Base-by-base conservation (phyloP, 2,797 vertebrate genomes). In the Menidia menidia region DNA sequence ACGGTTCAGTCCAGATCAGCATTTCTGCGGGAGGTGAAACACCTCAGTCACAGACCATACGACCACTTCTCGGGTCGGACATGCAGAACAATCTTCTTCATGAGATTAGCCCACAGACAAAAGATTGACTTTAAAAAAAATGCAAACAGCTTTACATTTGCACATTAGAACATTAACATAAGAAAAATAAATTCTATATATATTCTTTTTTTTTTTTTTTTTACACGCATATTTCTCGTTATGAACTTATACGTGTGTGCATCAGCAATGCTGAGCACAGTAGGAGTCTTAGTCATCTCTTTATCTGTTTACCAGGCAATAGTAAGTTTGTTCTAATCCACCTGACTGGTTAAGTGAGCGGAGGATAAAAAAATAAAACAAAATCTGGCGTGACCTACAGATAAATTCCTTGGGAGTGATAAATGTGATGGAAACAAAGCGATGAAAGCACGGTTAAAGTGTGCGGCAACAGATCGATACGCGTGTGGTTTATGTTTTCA, bases 11-110 rank as follows among this genome's bases (percentile, higher is more conserved):
- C 64, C n/a, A 50, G 60, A 67, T 51, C 69, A 77, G 75, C 58
- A 13, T 52, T 59, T 83, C 76, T 81, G 71, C 65, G 77, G 68
- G 84, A 84, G 80, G 81, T 67, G 75, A 63, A 71, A 82, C 77
- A 62, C 80, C 81, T 66, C 76, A 55, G 66, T 57, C 71, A 78
- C 63, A 78, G 68, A 87, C 75, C 62, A 59, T 88, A 88, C 89
- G 89, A 90, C 94, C 93, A 93, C 91, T 91, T 89, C 30, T 91
- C 92, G 92, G 94, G 93, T 94, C 92, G 91, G 91, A 94, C 95
- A 95, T 95, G 95, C 93, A 94, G 75, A 91, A 90, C 92, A 84
- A 88, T 87, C 93, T 93, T 92, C 78, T 82, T 73, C 87, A 92
- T 93, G 88, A 90, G 85, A 91, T 80, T 73, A 92, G 78, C 84